Evolutionary conservation across 2,113 vertebrate genomes (phyloP).

Genomic region (Rhea americana): DNA sequence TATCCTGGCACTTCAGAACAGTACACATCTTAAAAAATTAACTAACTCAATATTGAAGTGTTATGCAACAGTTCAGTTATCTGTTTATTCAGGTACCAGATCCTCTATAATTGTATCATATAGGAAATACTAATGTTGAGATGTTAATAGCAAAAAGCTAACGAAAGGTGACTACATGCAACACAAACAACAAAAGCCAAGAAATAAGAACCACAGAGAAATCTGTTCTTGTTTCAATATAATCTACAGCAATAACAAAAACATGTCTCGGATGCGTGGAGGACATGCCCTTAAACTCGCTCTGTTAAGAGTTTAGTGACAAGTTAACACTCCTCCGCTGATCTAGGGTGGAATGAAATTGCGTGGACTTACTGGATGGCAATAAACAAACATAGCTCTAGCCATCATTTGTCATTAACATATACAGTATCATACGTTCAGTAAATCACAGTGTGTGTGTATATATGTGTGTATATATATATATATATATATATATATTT

Average conservation of each 20-base stretch:
- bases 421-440: not conserved
- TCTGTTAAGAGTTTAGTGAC: not conserved
- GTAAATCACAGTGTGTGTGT: not conserved
- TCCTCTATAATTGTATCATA: not conserved
- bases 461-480: too few species aligned
- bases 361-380: rapidly evolving
- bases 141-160: not conserved
- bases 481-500: too few species aligned
- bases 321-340: not conserved
- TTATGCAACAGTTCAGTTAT: not conserved
- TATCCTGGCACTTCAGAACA: not conserved
- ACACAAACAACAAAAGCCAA: not conserved
- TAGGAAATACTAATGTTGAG: not conserved
- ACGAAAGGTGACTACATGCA: not conserved
- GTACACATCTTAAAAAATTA: not conserved
- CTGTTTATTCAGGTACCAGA: not conserved
- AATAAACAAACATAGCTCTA: not conserved
- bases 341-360: not conserved
- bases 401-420: not conserved
- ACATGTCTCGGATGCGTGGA: not conserved
- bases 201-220: not conserved
- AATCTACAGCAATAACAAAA: not conserved
- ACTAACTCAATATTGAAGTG: not conserved
- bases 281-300: not conserved
- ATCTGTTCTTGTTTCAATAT: not conserved